Base-by-base conservation (phyloP, 2,113 vertebrate genomes). In the Suncus etruscus region DNA sequence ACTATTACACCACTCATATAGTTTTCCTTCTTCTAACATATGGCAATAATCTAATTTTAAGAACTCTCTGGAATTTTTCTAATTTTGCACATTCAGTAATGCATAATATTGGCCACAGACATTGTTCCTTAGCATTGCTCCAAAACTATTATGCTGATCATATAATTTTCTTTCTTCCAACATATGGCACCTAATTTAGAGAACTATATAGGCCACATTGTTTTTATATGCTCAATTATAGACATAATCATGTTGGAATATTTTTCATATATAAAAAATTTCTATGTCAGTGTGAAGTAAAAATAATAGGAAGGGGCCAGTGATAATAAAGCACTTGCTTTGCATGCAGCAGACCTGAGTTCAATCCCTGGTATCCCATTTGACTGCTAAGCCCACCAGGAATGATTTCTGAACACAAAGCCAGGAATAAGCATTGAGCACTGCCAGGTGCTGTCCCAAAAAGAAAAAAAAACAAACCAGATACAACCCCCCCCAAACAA, bases 21-120 rank as follows among this genome's bases (percentile, higher is more conserved):
- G 63, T 82, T 86, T 87, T 7, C 76, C 76, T 85, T 82, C 32
- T 86, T 88, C 20, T n/a, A 90, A n/a, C 20, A 70, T 94, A 8
- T 0, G 10, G 83, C 5, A 84, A 25, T 54, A 12, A 54, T 91
- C 22, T 24, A 0, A 66, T 3, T 45, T 93, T 73, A 45, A 66
- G 78, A 83, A 84, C 15, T 83, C 12, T 47, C 50, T 80, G 16
- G 11, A 85, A 74, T 20, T 77, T 86, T 92, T 73, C 70, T 86
- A 29, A 86, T 85, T 86, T 84, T 70, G 9, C 70, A n/a, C 78
- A 50, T 80, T 75, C n/a, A 69, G 48, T 86, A 79, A 16, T 11
- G 0, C 54, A 54, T 54, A 54, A 16, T 54, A 54, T 10, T 15
- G 11, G 39, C 39, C 39, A 39, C 39, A 39, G 39, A 39, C 5